phyloP scores from a whole-genome alignment of 2,113 vertebrate species.

The Ophthalmolycus amberensis region DNA sequence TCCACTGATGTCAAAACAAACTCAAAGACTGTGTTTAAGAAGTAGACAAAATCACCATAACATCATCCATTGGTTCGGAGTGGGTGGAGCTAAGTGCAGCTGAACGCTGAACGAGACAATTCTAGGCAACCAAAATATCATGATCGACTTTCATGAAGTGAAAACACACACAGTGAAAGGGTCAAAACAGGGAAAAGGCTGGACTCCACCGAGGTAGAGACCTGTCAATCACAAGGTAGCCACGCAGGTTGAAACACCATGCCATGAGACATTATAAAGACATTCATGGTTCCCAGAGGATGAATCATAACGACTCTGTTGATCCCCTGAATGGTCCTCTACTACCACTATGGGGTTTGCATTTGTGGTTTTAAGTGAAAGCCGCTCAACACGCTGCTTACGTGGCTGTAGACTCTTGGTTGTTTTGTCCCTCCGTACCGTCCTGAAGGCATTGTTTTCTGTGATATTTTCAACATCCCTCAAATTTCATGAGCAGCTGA shows the following conservation, averaged over 20 bases:
- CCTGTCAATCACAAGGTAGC: no score
- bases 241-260: no score
- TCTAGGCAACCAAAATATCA: no score
- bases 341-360: neutral
- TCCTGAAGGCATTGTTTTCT: neutral
- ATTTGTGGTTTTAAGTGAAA: neutral
- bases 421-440: neutral
- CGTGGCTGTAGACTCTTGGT: neutral
- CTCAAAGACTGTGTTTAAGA: neutral
- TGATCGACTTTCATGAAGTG: no score
- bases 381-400: neutral
- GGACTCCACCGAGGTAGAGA: no score
- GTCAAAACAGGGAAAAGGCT: no score
- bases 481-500: slow-evolving; percentile 1
- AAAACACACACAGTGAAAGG: no score
- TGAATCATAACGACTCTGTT: neutral
- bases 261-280: neutral
- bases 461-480: neutral
- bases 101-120: no score
- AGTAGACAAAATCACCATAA: no score
- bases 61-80: neutral
- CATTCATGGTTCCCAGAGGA: neutral
- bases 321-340: neutral
- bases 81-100: neutral
- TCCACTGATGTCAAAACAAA: no score